Evolutionary conservation across 2,888 invertebrate genomes (phyloP), one percentile per base, ranked within the genome.

Genomic region (Synergus umbraculus): DNA sequence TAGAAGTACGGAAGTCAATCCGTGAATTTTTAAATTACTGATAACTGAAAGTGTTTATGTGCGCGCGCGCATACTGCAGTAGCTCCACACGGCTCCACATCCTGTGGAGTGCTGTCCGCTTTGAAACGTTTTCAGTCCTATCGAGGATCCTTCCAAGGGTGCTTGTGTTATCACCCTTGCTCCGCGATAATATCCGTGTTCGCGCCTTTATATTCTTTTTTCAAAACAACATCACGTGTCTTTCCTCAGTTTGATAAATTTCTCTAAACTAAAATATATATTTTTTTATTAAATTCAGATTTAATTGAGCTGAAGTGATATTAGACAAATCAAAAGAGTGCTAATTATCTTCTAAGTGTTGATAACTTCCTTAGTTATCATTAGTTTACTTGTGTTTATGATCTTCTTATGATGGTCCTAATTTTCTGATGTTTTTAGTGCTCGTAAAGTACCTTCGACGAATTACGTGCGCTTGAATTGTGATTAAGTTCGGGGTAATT

Each of bases 81-180:
- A 81, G 81, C 81, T 86, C 83, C 29, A 29, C 29, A 29, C 88
- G 80, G 81, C 81, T 86, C 83, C 29, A 29, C 29, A 29, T 89
- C 87, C 87, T 88, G 88, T 85, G 86, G 85, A 86, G 87, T 85
- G 84, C 86, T 85, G 85, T 83, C 77, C 82, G 86, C 86, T 87
- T 86, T 85, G 85, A 87, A 88, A 82, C 84, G 81, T 84, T 82
- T 64, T 81, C 90, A 90, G 90, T 90, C 86, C 88, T 88, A 83
- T 83, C 88, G 89, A 88, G 88, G 87, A 89, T 87, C 86, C 89
- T 89, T 87, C 80, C 85, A 85, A 86, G 88, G 88, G 86, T 89
- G 87, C 80, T 83, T 83, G 88, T 82, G 78, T 82, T 83, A 81
- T 77, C 81, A 84, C 81, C 77, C 84, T 73, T 81, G 81, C 76